Evolutionary conservation across 2,888 invertebrate genomes (phyloP), one percentile per base, ranked within the genome.

Genomic region (Cephalotes varians): DNA sequence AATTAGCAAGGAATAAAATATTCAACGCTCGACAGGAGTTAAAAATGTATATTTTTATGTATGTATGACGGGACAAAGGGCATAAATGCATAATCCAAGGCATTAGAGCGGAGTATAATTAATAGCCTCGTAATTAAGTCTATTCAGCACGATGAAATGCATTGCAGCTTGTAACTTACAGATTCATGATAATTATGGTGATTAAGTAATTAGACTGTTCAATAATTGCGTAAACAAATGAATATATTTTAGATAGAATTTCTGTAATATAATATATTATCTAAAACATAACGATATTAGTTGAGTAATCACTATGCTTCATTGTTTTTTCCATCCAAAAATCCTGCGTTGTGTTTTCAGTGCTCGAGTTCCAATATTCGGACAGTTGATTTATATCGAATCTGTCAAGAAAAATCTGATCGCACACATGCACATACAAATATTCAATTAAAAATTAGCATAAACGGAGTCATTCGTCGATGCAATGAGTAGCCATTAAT

Each of bases 401-500:
- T 64, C 90, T 90, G 77, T 37, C 40, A 7, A 67, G 18, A 54
- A 77, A 4, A 62, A 49, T 25, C 12, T 37, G 25, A 82, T 51
- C 31, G 21, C 15, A 60, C 3, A 15, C 9, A 34, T 7, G 18
- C 9, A 21, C 25, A 21, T 49, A 62, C 12, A 51, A 28, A 10
- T n/a, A n/a, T n/a, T n/a, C n/a, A n/a, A n/a, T n/a, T 6, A 25
- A 15, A 65, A 56, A 44, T 54, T 21, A 1, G 12, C 18, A 31
- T 47, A n/a, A n/a, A n/a, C n/a, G n/a, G n/a, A 73, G 95, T 93
- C 95, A 97, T 97, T 97, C 97, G 93, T 96, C 95, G 51, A 97
- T 96, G 91, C 98, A 98, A 94, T 98, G 98, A 0, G 97, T 97
- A 0, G 98, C 98, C 0, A 98, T 98, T 69, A 98, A 91, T 37